Percentiles rank a stretch among this genome's conserved stretches.
phyloP scores from a whole-genome alignment of 2,797 vertebrate species.

The Dermochelys coriacea region DNA sequence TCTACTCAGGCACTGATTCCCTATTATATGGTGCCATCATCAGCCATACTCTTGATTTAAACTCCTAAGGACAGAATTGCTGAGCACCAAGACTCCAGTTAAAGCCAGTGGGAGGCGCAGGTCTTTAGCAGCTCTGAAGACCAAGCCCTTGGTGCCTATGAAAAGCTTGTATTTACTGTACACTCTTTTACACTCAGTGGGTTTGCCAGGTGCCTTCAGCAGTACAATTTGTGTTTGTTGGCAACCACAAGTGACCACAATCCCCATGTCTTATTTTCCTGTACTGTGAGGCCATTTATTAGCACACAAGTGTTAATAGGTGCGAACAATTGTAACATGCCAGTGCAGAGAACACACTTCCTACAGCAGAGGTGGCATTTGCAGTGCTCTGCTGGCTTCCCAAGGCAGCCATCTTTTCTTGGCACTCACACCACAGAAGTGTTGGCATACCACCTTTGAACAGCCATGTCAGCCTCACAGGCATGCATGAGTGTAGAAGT shows the following conservation, averaged over 20 bases:
- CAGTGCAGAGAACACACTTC: slow-evolving; percentile 15
- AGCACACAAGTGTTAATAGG: not conserved
- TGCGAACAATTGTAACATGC: not conserved
- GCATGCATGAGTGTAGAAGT: not conserved
- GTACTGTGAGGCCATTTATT: not conserved
- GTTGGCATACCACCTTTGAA: slow-evolving; percentile 34
- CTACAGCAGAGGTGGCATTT: not conserved
- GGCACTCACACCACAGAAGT: not conserved
- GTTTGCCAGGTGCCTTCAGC: not conserved
- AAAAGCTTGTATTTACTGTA: slow-evolving; percentile 45
- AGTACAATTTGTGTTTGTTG: slow-evolving; percentile 37
- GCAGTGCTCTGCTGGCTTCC: not conserved
- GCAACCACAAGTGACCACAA: slow-evolving; percentile 36
- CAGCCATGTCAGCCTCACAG: not conserved
- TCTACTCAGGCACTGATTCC: not conserved
- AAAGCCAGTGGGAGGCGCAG: not conserved
- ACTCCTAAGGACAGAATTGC: not conserved
- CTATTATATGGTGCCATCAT: not conserved
- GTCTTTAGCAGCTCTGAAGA: slow-evolving; percentile 57
- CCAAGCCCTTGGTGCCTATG: slow-evolving; percentile 22
- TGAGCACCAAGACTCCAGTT: slow-evolving; percentile 24
- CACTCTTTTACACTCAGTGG: slow-evolving; percentile 49
- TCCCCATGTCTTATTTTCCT: not conserved
- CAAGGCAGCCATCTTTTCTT: not conserved
- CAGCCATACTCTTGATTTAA: slow-evolving; percentile 3